phyloP scores from a whole-genome alignment of 2,113 vertebrate species.

The Typhlomys cinereus region DNA sequence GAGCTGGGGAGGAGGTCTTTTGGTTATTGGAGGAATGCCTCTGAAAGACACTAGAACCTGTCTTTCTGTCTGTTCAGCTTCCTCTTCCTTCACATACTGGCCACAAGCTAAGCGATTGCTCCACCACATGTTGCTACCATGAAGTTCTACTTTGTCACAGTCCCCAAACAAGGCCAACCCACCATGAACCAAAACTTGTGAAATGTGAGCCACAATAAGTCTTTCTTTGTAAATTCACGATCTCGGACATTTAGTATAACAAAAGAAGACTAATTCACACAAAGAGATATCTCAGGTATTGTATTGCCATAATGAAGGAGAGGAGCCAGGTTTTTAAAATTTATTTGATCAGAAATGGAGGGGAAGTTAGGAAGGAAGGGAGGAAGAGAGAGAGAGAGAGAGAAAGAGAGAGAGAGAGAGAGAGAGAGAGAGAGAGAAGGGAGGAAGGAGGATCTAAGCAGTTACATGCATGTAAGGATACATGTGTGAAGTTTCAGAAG shows the following conservation, averaged over 20 bases:
- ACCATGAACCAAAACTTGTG: neutral
- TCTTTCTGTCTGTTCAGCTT: neutral
- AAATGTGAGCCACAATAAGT: neutral
- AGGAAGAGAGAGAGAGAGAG: too few species aligned
- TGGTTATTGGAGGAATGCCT: neutral
- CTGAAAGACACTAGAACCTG: neutral
- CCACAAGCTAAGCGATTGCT: neutral
- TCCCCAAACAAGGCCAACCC: neutral
- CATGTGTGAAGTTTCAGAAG: neutral
- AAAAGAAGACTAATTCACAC: neutral
- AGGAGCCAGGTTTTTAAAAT: constrained; percentile 9
- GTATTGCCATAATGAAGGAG: neutral
- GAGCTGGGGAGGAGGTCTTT: neutral
- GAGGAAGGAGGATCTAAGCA: neutral
- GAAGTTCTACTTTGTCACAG: neutral
- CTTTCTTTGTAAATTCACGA: neutral
- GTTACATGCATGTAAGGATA: neutral
- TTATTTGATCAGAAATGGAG: neutral
- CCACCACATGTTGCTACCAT: neutral
- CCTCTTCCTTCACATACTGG: neutral
- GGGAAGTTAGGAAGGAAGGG: neutral
- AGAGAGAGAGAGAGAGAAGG: neutral
- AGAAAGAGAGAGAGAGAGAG: too few species aligned
- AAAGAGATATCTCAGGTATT: neutral
- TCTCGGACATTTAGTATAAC: neutral